Percentiles rank a stretch among this genome's conserved stretches.
These are phyloP conservation scores for Molossus alvarezi DNA, from an alignment of 2,797 vertebrate species.

Conservation along the genomic window DNA sequence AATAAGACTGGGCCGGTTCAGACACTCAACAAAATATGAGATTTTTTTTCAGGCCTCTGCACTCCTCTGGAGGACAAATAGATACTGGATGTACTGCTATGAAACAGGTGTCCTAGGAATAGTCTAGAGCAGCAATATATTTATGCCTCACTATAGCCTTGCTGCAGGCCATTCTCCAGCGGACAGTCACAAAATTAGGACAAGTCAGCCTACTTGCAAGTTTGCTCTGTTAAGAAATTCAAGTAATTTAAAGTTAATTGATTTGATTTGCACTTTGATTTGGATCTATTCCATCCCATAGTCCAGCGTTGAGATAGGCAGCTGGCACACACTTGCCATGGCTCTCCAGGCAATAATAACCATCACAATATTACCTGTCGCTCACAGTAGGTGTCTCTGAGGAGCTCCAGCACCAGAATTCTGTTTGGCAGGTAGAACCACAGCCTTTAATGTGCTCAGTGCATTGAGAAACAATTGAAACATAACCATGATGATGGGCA, in stretches of 20 bases:
- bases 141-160: neutral
- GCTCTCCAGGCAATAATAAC: neutral
- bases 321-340: neutral
- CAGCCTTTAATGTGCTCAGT: neutral
- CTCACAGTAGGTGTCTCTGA: neutral
- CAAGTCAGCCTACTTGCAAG: neutral
- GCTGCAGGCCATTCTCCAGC: neutral
- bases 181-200: neutral
- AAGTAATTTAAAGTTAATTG: constrained; percentile 30
- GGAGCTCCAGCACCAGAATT: neutral
- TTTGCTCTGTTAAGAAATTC: constrained; percentile 51
- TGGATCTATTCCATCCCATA: neutral
- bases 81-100: neutral
- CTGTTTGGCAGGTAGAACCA: neutral
- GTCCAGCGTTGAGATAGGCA: neutral
- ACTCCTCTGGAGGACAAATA: neutral
- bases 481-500: neutral
- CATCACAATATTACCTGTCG: neutral
- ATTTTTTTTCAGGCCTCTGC: neutral
- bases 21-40: neutral
- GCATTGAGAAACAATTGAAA: neutral
- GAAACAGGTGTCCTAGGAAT: neutral
- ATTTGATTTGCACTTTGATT: constrained; percentile 53
- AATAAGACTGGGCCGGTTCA: neutral
- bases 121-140: neutral